These are phyloP conservation scores for Paratilapia polleni DNA, from an alignment of 2,113 vertebrate genomes.

Conservation along the genomic window DNA sequence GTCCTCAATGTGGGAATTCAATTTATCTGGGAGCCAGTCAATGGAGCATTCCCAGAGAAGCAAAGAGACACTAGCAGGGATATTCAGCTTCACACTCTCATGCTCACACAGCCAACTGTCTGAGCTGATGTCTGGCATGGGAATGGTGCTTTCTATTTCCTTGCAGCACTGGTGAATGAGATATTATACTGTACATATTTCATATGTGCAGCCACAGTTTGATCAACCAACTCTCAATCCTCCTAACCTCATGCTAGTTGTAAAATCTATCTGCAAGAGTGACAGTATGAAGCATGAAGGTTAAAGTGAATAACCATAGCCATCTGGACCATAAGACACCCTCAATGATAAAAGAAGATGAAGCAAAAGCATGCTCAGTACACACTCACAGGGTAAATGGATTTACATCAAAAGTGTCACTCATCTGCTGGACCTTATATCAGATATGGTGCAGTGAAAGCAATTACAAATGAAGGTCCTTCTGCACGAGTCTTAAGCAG, in stretches of 20 bases:
- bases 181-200: neutral
- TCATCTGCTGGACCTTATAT: conserved; percentile 11
- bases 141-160: neutral
- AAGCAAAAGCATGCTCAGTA: conserved; percentile 19
- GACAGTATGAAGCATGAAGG: neutral
- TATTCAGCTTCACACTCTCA: conserved; percentile 21
- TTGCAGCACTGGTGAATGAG: neutral
- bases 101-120: conserved; percentile 28
- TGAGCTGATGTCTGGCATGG: conserved; percentile 31
- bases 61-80: conserved; percentile 2
- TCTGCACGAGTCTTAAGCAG: neutral
- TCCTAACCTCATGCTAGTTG: neutral
- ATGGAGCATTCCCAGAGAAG: conserved; percentile 17
- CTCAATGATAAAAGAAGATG: neutral
- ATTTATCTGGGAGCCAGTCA: conserved; percentile 42
- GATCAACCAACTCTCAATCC: neutral
- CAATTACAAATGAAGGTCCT: neutral
- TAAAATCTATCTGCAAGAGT: neutral
- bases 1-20: conserved; percentile 27
- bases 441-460: neutral
- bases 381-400: conserved; percentile 4
- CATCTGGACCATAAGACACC: neutral
- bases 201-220: neutral
- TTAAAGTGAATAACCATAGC: neutral
- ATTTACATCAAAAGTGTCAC: conserved; percentile 18